These are phyloP conservation scores for Gymnoscopelus braueri DNA, from an alignment of 2,797 vertebrate genomes.

Conservation along the genomic window DNA sequence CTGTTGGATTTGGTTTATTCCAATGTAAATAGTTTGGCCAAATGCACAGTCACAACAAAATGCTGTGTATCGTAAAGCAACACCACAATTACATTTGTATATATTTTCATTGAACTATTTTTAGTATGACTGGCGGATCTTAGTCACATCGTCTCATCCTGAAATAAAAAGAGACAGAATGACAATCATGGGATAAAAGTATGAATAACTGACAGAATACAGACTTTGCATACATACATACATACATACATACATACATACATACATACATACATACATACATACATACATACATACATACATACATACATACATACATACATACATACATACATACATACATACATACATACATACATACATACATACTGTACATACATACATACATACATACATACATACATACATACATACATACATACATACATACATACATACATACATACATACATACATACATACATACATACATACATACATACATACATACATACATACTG, in stretches of 20 bases:
- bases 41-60: not conserved
- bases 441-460: no score
- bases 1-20: no score
- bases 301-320: no score
- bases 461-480: no score
- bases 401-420: no score
- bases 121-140: conserved; percentile 10
- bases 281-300: no score
- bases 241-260: no score
- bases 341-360: no score
- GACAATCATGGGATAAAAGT: conserved; percentile 48
- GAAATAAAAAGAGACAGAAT: conserved; percentile 46
- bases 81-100: not conserved
- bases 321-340: no score
- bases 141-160: conserved; percentile 38
- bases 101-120: not conserved
- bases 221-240: not conserved
- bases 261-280: no score
- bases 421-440: no score
- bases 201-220: not conserved
- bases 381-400: no score
- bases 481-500: not conserved
- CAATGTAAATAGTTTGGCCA: not conserved
- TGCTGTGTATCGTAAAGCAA: not conserved
- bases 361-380: not conserved